Conservation (phyloP, 2,797 vertebrate species). For the Tolypeutes matacus region DNA sequence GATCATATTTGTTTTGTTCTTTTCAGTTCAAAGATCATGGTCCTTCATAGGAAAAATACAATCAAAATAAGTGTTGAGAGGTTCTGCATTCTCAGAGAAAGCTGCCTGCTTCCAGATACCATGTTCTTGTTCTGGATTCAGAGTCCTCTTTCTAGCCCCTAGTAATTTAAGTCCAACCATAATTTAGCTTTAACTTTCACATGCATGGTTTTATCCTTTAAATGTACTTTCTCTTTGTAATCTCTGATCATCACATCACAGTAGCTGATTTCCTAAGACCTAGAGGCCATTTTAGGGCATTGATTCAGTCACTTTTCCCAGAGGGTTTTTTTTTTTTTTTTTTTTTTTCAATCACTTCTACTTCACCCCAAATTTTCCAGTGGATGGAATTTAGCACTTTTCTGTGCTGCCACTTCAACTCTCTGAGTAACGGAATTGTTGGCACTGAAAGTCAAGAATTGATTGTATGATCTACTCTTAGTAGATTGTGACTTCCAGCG, state of each 20-base stretch:
- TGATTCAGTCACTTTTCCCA: background rate
- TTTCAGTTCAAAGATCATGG: constrained; percentile 64
- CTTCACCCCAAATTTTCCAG: background rate
- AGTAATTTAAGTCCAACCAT: constrained; percentile 18
- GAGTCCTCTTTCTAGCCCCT: background rate
- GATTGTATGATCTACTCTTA: background rate
- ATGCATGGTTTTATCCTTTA: background rate
- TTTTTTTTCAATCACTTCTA: background rate
- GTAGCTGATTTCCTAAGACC: background rate
- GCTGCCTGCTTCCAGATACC: background rate
- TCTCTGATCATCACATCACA: background rate
- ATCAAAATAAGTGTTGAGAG: constrained; percentile 42
- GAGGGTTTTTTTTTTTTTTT: too few relatives aligned
- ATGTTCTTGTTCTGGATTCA: constrained; percentile 17
- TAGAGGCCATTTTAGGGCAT: constrained; percentile 9
- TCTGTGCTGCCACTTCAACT: background rate
- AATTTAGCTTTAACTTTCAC: constrained; percentile 39
- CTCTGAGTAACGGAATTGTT: background rate
- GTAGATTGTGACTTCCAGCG: constrained; percentile 35
- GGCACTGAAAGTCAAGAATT: constrained; percentile 11
- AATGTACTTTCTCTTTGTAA: constrained; percentile 3
- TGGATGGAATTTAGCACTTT: background rate
- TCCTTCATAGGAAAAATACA: constrained; percentile 53
- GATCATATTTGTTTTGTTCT: constrained; percentile 48
- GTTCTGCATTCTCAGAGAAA: constrained; percentile 47